phyloP scores from a whole-genome alignment of 1,140 invertebrate species.

The Cephus cinctus region DNA sequence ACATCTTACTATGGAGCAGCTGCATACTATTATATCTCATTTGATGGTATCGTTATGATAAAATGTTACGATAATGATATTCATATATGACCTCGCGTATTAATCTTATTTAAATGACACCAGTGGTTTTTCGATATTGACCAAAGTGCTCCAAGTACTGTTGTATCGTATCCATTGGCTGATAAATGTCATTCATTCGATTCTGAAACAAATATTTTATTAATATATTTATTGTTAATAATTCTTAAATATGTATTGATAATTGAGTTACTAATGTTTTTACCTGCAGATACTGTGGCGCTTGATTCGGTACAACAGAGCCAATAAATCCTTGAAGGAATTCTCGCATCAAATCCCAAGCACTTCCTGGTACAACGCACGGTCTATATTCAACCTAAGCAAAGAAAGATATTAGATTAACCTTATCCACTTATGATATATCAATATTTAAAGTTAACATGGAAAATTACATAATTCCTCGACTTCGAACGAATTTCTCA shows the following conservation, averaged over 20 bases:
- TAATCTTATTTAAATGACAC: conserved; percentile 46
- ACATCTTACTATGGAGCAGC: too few relatives aligned
- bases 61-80: too few relatives aligned
- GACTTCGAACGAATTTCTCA: not conserved
- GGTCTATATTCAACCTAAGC: conserved; percentile 88
- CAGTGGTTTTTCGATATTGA: conserved; percentile 76
- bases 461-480: too few relatives aligned
- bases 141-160: conserved; percentile 96
- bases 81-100: too few relatives aligned
- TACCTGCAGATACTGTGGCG: conserved; percentile 64
- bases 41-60: not conserved
- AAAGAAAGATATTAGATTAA: not conserved
- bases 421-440: not conserved
- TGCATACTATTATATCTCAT: not conserved
- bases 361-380: conserved; percentile 80
- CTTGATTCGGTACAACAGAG: conserved; percentile 65
- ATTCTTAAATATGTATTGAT: conserved; percentile 1
- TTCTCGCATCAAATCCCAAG: conserved; percentile 91
- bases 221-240: too few relatives aligned
- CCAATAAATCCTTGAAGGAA: conserved; percentile 91
- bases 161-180: conserved; percentile 87
- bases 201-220: conserved; percentile 62
- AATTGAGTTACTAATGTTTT: not conserved
- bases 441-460: not conserved
- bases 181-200: conserved; percentile 84